Evolutionary conservation across 2,888 invertebrate species (phyloP), one percentile per base, ranked within the genome.

Genomic region (Erebia epiphron): DNA sequence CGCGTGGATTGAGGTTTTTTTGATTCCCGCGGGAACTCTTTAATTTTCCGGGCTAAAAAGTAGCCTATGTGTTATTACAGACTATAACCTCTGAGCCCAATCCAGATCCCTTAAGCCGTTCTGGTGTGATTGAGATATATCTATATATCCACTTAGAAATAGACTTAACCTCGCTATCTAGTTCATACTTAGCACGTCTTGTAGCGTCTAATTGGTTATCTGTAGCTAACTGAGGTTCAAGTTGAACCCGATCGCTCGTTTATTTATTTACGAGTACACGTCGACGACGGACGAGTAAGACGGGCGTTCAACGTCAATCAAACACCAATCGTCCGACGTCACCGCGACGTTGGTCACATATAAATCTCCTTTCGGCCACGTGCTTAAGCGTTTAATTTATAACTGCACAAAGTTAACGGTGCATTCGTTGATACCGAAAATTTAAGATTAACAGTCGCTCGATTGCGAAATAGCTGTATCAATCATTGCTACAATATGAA

Each of bases 321-420:
- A 62, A 18, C 21, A 2, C 35, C 63, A 46, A 64, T 64, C 50
- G 26, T 10, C 35, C 10, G 52, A 52, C 63, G 63, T n/a, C 35
- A 21, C n/a, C 11, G n/a, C 52, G 64, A 52, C 64, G 41, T n/a
- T 41, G 10, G 16, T 35, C 14, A 75, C 77, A 77, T 79, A 83
- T 82, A 83, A 83, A 82, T 82, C 80, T 81, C 79, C 76, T 76
- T 78, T 69, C 74, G 71, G 72, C 74, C 76, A 75, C 72, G 75
- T 78, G 76, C 70, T 61, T 63, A n/a, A n/a, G n/a, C n/a, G 49
- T 72, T 77, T 80, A 80, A 83, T 82, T 81, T 82, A 82, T 80
- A 76, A 76, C 78, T 75, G 76, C 69, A 77, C 78, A 79, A 80
- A 78, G 74, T 73, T 74, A 72, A 49, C 69, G 74, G 75, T 72